Percentiles rank a stretch among this genome's conserved stretches.
These are phyloP conservation scores for Hirtodrosophila duncani DNA, from an alignment of 2,888 invertebrate genomes.

Conservation along the genomic window DNA sequence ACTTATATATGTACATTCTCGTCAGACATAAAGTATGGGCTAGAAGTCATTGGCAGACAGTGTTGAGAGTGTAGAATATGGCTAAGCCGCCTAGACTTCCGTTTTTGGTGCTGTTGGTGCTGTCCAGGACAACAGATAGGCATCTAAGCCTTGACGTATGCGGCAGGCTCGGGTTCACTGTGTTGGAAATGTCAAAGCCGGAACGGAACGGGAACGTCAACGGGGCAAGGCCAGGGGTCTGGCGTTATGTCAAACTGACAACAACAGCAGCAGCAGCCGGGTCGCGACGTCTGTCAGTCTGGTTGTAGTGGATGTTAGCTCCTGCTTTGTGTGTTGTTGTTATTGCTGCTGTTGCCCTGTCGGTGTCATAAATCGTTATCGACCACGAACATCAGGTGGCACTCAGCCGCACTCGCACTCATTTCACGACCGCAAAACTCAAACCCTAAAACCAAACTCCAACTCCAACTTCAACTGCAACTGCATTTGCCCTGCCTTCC, in stretches of 20 bases:
- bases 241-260: conserved; percentile 51
- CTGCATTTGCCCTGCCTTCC: conserved; percentile 51
- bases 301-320: conserved; percentile 16
- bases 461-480: conserved; percentile 15
- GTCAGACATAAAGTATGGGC: too few relatives aligned
- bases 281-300: conserved; percentile 42
- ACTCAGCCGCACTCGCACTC: conserved; percentile 64
- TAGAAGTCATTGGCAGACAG: too few relatives aligned
- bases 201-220: conserved; percentile 28
- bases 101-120: conserved; percentile 25
- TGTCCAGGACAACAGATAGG: conserved; percentile 39
- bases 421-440: conserved; percentile 22
- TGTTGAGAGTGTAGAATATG: conserved; percentile 25
- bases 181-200: conserved; percentile 39
- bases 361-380: conserved; percentile 75
- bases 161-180: conserved; percentile 33
- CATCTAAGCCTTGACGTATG: conserved; percentile 58
- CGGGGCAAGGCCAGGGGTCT: conserved; percentile 27
- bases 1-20: too few relatives aligned
- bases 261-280: conserved; percentile 30
- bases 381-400: conserved; percentile 74
- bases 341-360: conserved; percentile 28
- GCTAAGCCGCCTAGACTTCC: conserved; percentile 55
- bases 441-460: conserved; percentile 8
- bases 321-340: conserved; percentile 16